These are phyloP conservation scores for Drosophila sturtevanti DNA, from an alignment of 1,140 invertebrate species.

Conservation along the genomic window DNA sequence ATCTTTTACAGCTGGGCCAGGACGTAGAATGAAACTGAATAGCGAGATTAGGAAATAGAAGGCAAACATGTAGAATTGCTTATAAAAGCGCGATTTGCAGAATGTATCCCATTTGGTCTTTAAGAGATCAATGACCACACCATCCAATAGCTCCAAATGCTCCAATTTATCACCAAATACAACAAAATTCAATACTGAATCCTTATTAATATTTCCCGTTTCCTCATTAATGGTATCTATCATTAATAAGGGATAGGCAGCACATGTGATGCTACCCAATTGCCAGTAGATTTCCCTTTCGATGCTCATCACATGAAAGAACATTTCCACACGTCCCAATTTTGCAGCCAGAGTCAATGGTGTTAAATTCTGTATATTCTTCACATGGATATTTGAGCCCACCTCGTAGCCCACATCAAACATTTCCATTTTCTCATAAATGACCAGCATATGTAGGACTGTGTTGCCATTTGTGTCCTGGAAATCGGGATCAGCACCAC, in stretches of 20 bases:
- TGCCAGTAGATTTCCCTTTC: conserved; percentile 98
- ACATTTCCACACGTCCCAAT: conserved; percentile 95
- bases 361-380: conserved; percentile 94
- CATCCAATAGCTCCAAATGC: conserved; percentile 98
- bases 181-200: conserved; percentile 98
- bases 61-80: conserved; percentile 94
- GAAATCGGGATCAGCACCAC: conserved; percentile 96
- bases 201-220: conserved; percentile 95
- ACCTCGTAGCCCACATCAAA: conserved; percentile 98
- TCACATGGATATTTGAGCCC: conserved; percentile 92
- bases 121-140: conserved; percentile 95
- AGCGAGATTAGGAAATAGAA: conserved; percentile 95
- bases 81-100: conserved; percentile 96
- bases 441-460: conserved; percentile 97
- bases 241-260: conserved; percentile 97
- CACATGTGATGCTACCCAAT: conserved; percentile 96
- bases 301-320: conserved; percentile 97
- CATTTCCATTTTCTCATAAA: conserved; percentile 95
- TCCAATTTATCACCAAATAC: conserved; percentile 97
- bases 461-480: conserved; percentile 99
- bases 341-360: conserved; percentile 97
- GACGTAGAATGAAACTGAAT: conserved; percentile 93
- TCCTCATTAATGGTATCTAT: conserved; percentile 97
- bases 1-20: conserved; percentile 85
- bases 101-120: conserved; percentile 99